Evolutionary conservation across 2,888 invertebrate species (phyloP), one percentile per base, ranked within the genome.

Genomic region (Stenchaetothrips biformis): DNA sequence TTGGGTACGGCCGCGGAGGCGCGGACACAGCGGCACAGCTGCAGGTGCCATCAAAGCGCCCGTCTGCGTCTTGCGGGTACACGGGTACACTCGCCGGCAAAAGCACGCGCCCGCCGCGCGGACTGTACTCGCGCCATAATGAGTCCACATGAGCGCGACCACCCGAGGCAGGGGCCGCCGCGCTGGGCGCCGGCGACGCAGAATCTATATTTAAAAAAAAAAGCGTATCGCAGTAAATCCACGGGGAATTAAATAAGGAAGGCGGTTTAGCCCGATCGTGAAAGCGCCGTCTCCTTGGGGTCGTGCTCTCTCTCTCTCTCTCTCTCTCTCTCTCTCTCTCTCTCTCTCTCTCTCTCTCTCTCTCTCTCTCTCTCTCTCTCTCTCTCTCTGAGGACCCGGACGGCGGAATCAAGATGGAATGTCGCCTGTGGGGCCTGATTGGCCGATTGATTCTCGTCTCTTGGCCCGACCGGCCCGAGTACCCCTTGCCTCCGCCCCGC

Each of bases 341-440:
- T 11, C 8, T 49, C 11, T 49, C 49, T 7, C 8, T 7, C 53
- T 18, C 13, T 18, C 8, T 16, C 53, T 53, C 13, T 49, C 8
- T 49, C 8, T 11, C 8, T 49, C 8, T 11, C 8, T 7, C 53
- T 53, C 53, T 53, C 53, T 13, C 6, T 53, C 53, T 53, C 53
- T 13, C 53, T 18, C 13, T 13, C 53, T 53, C 4, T 18, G 53
- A 53, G 6, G 16, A 7, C 9, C 53, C 13, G 16, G 53, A 2
- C 53, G 25, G 53, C 53, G 53, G 53, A 74, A 74, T 74, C 67
- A 74, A 74, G 67, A 74, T 74, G 25, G 67, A 74, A 74, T 74
- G 67, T 74, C 67, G 59, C 4, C 67, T 7, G 21, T 21, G n/a
- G 9, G 9, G 9, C 21, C 67, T 7, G 67, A 25, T 74, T 25